These are phyloP conservation scores for Emberiza fucata DNA, from an alignment of 2,113 vertebrate species.

Conservation along the genomic window DNA sequence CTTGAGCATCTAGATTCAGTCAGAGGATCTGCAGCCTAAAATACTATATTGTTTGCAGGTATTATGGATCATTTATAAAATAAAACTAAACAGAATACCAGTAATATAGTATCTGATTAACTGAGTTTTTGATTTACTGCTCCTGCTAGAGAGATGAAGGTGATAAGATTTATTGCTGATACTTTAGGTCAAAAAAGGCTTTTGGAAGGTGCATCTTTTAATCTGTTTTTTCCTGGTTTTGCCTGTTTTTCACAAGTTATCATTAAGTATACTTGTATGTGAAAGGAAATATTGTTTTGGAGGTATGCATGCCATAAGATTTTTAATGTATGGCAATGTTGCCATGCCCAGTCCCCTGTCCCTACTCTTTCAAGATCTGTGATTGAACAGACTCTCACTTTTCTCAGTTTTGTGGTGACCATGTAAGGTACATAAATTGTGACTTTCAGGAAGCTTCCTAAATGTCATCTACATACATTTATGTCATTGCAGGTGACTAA, in stretches of 20 bases:
- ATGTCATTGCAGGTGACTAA: background rate
- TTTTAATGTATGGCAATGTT: background rate
- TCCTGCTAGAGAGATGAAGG: background rate
- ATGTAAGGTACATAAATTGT: background rate
- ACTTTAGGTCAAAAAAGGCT: background rate
- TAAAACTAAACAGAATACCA: background rate
- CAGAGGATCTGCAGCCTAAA: background rate
- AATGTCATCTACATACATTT: background rate
- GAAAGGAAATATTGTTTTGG: background rate
- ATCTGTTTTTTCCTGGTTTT: background rate
- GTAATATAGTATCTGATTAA: background rate
- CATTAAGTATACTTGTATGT: background rate
- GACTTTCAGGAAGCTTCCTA: background rate
- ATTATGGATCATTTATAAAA: background rate
- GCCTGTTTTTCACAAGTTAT: background rate
- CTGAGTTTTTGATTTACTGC: background rate
- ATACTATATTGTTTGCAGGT: background rate
- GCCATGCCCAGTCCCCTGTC: fast-evolving
- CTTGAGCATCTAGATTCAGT: background rate
- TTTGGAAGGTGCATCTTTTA: background rate
- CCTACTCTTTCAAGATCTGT: background rate
- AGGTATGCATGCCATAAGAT: background rate
- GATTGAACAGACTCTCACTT: background rate
- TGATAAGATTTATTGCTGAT: background rate
- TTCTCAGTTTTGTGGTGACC: background rate